Base-by-base conservation (phyloP, 2,888 invertebrate species). In the Pseudococcus jackbeardsleyi region DNA sequence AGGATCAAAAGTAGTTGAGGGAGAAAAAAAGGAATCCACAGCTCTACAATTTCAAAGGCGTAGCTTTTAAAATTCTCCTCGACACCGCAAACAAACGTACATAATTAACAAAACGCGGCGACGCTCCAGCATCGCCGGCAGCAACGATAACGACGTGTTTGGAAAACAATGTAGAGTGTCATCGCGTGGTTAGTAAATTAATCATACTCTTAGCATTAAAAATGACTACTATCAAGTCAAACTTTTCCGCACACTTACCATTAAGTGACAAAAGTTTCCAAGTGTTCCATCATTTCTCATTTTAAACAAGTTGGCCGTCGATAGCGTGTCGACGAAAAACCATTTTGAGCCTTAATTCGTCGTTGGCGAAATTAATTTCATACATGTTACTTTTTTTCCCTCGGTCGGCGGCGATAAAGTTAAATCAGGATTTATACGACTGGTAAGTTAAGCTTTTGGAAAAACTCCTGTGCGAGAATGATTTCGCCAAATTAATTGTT, bases 251-350 rank as follows among this genome's bases (percentile, higher is more conserved):
- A 59, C n/a, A 59, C 59, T 26, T 68, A 26, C 26, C 26, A 68
- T 68, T 26, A 68, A 68, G 68, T 68, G 68, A 68, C 68, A 68
- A 68, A 68, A 68, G 68, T 68, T 68, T 68, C 19, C 68, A 68
- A 68, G 68, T 68, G 68, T 68, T 68, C 68, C 68, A 68, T 68
- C 68, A 68, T 68, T 68, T 68, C 68, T 68, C 68, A 68, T 42
- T 8, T 26, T 26, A 8, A 26, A 26, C 68, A 68, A 68, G 22
- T 68, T 26, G 22, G 68, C 12, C 68, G 26, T 15, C 68, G 68
- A 26, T 68, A 26, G 68, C 26, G 68, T 26, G 68, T 11, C 17
- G 68, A 26, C 26, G 26, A 68, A 42, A 42, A 42, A 42, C 6
- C 59, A 59, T 19, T 59, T n/a, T 4, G 15, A 59, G n/a, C 59